phyloP scores from a whole-genome alignment of 1,140 invertebrate genomes.

The Achatina immaculata region DNA sequence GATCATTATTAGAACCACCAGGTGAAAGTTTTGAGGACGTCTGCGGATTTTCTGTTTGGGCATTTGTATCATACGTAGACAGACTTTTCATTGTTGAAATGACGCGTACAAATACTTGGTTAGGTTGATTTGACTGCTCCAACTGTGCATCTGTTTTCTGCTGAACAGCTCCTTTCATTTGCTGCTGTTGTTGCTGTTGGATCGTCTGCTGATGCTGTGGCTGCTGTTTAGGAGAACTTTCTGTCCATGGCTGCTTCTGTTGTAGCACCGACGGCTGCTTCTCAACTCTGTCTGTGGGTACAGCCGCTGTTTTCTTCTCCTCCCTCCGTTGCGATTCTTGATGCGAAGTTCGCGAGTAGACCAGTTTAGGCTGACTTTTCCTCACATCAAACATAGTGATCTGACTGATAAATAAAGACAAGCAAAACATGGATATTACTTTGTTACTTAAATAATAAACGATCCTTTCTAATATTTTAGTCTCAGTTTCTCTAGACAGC shows the following conservation, averaged over 20 bases:
- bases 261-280: background rate
- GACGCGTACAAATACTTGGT: background rate
- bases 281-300: background rate
- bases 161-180: background rate
- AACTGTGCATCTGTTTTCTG: background rate
- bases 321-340: background rate
- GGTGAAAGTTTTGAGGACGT: background rate
- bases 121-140: background rate
- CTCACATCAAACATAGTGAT: background rate
- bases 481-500: no score
- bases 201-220: background rate
- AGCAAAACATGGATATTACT: background rate
- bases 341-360: background rate
- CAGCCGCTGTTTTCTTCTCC: background rate
- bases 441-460: background rate
- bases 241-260: background rate
- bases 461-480: no score
- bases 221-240: background rate
- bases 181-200: background rate
- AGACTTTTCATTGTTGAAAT: background rate
- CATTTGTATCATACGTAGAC: background rate
- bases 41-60: background rate
- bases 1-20: background rate
- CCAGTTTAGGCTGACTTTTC: background rate
- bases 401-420: background rate